These are phyloP conservation scores for Empis livida DNA, from an alignment of 2,888 invertebrate genomes.

Conservation along the genomic window DNA sequence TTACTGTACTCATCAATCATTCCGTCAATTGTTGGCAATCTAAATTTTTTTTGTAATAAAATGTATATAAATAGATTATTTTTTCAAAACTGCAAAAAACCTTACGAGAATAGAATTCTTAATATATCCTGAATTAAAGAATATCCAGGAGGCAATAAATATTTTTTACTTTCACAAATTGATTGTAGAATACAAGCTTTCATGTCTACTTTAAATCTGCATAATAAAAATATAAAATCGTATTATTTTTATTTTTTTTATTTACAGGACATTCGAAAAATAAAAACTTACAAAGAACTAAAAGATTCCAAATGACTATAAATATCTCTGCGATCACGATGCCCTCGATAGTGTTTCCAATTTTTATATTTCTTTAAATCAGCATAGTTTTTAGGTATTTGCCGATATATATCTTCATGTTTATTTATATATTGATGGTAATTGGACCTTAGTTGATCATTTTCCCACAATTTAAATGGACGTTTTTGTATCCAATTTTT, in stretches of 20 bases:
- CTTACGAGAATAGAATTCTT: conserved; percentile 50
- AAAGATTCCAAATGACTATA: conserved; percentile 24
- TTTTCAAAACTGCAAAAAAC: too few relatives aligned
- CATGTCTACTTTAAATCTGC: conserved; percentile 6
- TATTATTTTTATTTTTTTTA: not conserved
- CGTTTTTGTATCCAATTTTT: too few relatives aligned
- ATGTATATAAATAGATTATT: too few relatives aligned
- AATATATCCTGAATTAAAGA: conserved; percentile 56
- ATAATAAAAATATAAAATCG: not conserved
- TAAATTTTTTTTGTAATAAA: too few relatives aligned
- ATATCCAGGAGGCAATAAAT: conserved; percentile 45
- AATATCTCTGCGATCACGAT: conserved; percentile 27
- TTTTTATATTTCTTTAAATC: conserved; percentile 19
- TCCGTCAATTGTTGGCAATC: conserved; percentile 25
- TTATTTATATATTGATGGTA: not conserved
- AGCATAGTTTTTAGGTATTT: conserved; percentile 13
- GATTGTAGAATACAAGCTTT: conserved; percentile 46
- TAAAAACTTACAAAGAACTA: conserved; percentile 22
- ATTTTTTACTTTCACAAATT: conserved; percentile 52
- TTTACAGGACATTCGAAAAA: too few relatives aligned
- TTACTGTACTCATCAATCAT: conserved; percentile 27
- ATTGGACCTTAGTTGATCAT: not conserved
- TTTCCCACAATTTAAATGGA: not conserved
- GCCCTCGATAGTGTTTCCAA: conserved; percentile 22
- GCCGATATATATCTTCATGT: conserved; percentile 1